phyloP scores from a whole-genome alignment of 30 jellyfish, hydroid and myxozoan genomes.

The Catostylus mosaicus region DNA sequence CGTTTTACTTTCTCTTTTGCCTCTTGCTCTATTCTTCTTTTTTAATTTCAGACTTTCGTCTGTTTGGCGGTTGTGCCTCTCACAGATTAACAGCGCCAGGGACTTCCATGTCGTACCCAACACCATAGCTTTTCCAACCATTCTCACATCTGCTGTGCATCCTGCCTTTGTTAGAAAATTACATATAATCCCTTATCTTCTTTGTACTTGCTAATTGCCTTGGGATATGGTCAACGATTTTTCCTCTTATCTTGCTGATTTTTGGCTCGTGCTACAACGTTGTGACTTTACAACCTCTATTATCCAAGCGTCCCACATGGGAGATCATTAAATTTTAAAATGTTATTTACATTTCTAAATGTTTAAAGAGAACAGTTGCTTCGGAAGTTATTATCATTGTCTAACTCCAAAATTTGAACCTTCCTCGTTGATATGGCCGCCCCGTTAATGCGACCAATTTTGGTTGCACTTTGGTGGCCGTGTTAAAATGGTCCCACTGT shows the following conservation, averaged over 20 bases:
- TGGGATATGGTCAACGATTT: neutral
- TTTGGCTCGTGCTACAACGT: neutral
- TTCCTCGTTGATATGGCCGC: neutral
- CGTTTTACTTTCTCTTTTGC: neutral
- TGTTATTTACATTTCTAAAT: neutral
- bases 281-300: neutral
- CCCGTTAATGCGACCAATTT: neutral
- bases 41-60: neutral
- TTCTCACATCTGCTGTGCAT: neutral
- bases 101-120: neutral
- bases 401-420: neutral
- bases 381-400: neutral
- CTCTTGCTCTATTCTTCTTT: neutral
- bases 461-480: neutral
- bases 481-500: neutral
- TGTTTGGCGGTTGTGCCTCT: neutral
- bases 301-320: neutral
- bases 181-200: neutral
- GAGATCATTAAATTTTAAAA: neutral
- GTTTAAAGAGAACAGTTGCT: neutral
- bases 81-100: neutral
- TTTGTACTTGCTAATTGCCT: neutral
- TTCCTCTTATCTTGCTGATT: neutral
- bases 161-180: neutral
- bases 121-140: neutral